These are phyloP conservation scores for Hemitrygon akajei DNA, from an alignment of 2,797 vertebrate genomes.

Conservation along the genomic window DNA sequence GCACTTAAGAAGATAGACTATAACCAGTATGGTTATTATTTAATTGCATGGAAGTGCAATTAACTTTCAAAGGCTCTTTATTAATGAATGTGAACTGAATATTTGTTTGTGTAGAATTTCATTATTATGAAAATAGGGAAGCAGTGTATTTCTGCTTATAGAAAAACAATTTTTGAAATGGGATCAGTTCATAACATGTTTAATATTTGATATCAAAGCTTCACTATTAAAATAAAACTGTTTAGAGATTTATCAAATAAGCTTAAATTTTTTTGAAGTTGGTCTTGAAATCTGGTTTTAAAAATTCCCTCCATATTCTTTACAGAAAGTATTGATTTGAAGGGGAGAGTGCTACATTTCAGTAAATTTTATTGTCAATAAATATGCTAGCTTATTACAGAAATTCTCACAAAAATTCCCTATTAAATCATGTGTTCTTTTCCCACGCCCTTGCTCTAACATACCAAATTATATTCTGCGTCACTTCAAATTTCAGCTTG, in stretches of 20 bases:
- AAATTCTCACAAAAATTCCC: background rate
- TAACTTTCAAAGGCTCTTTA: too few species aligned
- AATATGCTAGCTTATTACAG: background rate
- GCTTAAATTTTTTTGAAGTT: conserved; percentile 23
- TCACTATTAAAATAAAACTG: conserved; percentile 27
- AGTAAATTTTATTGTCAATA: background rate
- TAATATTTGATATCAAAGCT: background rate
- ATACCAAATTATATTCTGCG: conserved; percentile 34
- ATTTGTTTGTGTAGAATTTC: too few species aligned
- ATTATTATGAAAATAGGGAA: too few species aligned
- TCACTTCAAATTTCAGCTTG: conserved; percentile 27
- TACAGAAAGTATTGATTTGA: background rate
- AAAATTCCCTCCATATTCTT: background rate
- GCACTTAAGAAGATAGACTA: too few species aligned
- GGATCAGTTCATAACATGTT: background rate
- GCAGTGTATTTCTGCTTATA: too few species aligned
- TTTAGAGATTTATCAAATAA: conserved; percentile 33
- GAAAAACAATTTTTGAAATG: too few species aligned
- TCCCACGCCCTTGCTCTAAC: conserved; percentile 35
- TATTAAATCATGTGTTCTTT: background rate
- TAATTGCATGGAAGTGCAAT: too few species aligned
- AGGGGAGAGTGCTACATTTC: background rate
- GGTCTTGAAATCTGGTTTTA: background rate
- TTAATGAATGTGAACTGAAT: too few species aligned
- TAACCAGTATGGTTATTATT: too few species aligned